Base-by-base conservation (phyloP, 2,797 vertebrate genomes). In the Fratercula arctica region DNA sequence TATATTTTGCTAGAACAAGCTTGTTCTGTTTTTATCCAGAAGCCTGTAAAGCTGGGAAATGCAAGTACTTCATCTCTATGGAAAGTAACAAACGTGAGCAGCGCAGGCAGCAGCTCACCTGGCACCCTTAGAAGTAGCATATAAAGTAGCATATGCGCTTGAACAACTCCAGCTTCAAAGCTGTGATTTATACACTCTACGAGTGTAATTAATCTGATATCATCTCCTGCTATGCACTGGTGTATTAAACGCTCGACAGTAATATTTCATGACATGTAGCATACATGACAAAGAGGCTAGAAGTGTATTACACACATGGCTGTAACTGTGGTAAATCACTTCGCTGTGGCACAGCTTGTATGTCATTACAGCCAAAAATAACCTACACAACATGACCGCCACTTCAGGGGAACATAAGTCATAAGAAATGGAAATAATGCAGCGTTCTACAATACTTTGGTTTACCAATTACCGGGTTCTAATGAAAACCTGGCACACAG, bases 141-240 rank as follows among this genome's bases (percentile, higher is more conserved):
- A 48, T 33, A 48, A 80, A 86, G 64, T 29, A 86, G 24, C 46
- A 59, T 10, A 12, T 6, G 45, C 29, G 68, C 70, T 73, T 59
- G 20, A 79, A 39, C 29, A 78, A 25, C 20, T 2, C 1, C 50
- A 63, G 67, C 39, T 81, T 79, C 86, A 46, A 41, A 90, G 25
- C 24, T 1, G 0, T 61, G 80, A 96, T 87, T 90, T 82, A 95
- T 76, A 43, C 2, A 87, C 35, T 93, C 11, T 57, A 51, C 24
- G 31, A 70, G 19, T 9, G 48, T 33, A 89, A 93, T 94, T 94
- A 92, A 91, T 92, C 76, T 89, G 83, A 43, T 91, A 91, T 51
- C 74, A 82, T 74, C 87, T 85, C 87, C 59, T 24, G 35, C 86
- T 85, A 85, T 26, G 56, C 66, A 12, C 66, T 33, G 12, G 43